Percentiles rank a stretch among this genome's conserved stretches.
Conservation (phyloP, 2,888 invertebrate species). For the Stenurella melanura region DNA sequence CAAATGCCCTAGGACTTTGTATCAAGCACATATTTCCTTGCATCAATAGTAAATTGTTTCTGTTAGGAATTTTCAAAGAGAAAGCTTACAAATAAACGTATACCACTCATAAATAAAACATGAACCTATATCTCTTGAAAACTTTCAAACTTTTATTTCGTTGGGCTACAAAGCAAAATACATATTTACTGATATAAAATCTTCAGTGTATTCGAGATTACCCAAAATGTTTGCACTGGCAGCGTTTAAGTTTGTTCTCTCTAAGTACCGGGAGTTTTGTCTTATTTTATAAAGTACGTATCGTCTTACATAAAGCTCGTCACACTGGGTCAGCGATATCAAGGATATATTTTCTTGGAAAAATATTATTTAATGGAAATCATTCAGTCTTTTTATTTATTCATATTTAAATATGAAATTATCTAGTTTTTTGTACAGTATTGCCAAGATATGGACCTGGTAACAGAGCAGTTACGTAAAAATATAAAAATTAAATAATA, state of each 20-base stretch:
- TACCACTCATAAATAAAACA: conserved; percentile 27
- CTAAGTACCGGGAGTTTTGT: background rate
- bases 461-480: no score
- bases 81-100: conserved; percentile 27
- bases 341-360: no score
- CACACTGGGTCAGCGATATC: no score
- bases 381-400: no score
- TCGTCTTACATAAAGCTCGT: no score
- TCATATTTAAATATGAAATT: no score
- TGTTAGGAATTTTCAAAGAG: conserved; percentile 26
- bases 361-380: no score
- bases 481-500: no score
- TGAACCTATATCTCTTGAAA: conserved; percentile 24
- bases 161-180: conserved; percentile 19
- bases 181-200: conserved; percentile 23
- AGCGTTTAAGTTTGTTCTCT: background rate
- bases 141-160: conserved; percentile 26
- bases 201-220: conserved; percentile 6
- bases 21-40: background rate
- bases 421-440: no score
- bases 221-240: conserved; percentile 5
- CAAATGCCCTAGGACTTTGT: background rate
- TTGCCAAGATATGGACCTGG: no score
- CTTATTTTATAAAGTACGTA: no score
- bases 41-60: conserved; percentile 19